A percentile compares a stretch with the other conserved stretches of the same genome.
phyloP scores from a whole-genome alignment of 2,797 vertebrate genomes.

The Sebastes diaconus region DNA sequence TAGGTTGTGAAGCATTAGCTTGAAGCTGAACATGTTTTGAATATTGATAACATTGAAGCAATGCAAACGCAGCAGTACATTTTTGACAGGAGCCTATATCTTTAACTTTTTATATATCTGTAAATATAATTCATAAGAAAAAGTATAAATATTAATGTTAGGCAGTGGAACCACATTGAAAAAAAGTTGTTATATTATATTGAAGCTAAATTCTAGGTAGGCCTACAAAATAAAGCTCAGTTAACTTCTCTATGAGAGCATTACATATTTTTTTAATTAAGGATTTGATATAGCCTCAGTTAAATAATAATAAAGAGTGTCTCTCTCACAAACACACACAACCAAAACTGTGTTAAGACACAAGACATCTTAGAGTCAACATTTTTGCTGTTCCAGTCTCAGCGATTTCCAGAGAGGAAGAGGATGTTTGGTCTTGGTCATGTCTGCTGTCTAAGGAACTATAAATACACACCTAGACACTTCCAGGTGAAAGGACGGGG shows the following conservation, averaged over 20 bases:
- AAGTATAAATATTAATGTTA: background rate
- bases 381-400: constrained; percentile 56
- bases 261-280: background rate
- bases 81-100: background rate
- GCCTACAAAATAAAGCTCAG: background rate
- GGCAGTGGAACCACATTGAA: background rate
- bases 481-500: constrained; percentile 85
- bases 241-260: background rate
- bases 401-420: constrained; percentile 89
- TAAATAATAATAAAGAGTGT: background rate
- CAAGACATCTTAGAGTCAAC: constrained; percentile 56
- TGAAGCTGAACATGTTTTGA: background rate
- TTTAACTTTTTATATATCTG: background rate
- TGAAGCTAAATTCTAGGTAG: background rate
- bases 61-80: background rate
- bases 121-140: background rate
- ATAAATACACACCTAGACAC: constrained; percentile 84
- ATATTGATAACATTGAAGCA: background rate
- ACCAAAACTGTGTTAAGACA: background rate
- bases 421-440: constrained; percentile 87
- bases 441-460: constrained; percentile 83
- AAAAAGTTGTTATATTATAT: background rate
- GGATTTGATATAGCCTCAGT: background rate
- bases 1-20: background rate
- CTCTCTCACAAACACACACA: constrained; percentile 8